Evolutionary conservation across 2,888 invertebrate species (phyloP).

Genomic region (Leptopilina syphax): DNA sequence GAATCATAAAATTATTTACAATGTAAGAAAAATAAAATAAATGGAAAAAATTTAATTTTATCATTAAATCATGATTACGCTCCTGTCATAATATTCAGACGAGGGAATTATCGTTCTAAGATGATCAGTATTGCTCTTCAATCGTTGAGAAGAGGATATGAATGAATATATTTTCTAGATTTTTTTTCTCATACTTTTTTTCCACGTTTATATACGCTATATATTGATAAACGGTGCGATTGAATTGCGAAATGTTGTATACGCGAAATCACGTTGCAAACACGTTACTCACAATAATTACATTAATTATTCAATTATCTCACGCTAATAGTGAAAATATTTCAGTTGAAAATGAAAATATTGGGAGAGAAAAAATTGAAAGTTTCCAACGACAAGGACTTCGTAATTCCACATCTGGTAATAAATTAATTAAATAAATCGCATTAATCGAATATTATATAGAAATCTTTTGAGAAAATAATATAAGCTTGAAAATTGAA

Average conservation of each 20-base stretch:
- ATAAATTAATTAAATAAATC: background rate
- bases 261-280: slow-evolving; percentile 3
- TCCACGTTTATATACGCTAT: too few species aligned
- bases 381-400: background rate
- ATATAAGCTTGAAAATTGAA: too few species aligned
- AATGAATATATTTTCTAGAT: background rate
- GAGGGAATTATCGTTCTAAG: background rate
- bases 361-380: background rate
- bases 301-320: slow-evolving; percentile 7
- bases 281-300: slow-evolving; percentile 15
- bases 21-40: background rate
- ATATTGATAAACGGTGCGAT: slow-evolving; percentile 4
- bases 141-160: slow-evolving; percentile 18
- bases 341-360: background rate
- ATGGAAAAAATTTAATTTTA: background rate
- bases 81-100: slow-evolving; percentile 9
- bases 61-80: slow-evolving; percentile 12
- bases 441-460: background rate
- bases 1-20: too few species aligned
- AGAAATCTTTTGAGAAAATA: too few species aligned
- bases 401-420: background rate
- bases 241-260: slow-evolving; percentile 13
- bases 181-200: background rate
- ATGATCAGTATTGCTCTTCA: slow-evolving; percentile 18
- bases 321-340: background rate